A percentile compares a stretch with the other conserved stretches of the same genome.
Evolutionary conservation across 2,797 vertebrate species (phyloP).

Genomic region (Antrozous pallidus): DNA sequence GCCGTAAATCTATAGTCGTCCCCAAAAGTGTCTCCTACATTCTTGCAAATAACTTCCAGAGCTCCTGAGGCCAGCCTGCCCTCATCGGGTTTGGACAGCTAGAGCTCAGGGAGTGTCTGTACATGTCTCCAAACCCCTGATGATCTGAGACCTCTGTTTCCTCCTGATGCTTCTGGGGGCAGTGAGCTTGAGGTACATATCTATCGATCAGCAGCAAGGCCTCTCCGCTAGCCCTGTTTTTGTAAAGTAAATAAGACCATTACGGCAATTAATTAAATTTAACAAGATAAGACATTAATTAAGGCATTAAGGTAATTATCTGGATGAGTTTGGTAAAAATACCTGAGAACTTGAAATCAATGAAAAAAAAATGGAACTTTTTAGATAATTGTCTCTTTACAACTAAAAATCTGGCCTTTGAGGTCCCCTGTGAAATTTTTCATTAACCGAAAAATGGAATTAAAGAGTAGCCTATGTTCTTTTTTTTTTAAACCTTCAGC

Average conservation of each 20-base stretch:
- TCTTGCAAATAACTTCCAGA: neutral
- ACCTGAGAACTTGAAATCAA: conserved; percentile 62
- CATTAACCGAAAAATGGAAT: conserved; percentile 35
- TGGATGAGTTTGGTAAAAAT: conserved; percentile 49
- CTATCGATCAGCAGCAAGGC: neutral
- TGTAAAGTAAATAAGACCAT: conserved; percentile 45
- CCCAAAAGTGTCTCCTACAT: neutral
- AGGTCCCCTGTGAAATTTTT: conserved; percentile 45
- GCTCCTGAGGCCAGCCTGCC: neutral
- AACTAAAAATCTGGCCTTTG: conserved; percentile 42
- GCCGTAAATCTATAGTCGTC: neutral
- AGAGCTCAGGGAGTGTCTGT: neutral
- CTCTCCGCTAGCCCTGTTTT: neutral
- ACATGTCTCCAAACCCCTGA: neutral
- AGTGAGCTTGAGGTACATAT: neutral
- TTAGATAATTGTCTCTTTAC: conserved; percentile 44
- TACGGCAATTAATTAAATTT: conserved; percentile 52
- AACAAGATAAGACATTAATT: conserved; percentile 65
- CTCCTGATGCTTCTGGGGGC: neutral
- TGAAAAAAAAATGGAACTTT: conserved; percentile 38
- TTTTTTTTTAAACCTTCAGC: neutral
- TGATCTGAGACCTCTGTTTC: neutral
- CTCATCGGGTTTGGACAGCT: neutral
- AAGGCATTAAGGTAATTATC: conserved; percentile 62
- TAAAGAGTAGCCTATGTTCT: neutral